Percentiles rank a stretch among this genome's conserved stretches.
Evolutionary conservation across 2,888 invertebrate genomes (phyloP).

Genomic region (Ganaspis brasiliensis): DNA sequence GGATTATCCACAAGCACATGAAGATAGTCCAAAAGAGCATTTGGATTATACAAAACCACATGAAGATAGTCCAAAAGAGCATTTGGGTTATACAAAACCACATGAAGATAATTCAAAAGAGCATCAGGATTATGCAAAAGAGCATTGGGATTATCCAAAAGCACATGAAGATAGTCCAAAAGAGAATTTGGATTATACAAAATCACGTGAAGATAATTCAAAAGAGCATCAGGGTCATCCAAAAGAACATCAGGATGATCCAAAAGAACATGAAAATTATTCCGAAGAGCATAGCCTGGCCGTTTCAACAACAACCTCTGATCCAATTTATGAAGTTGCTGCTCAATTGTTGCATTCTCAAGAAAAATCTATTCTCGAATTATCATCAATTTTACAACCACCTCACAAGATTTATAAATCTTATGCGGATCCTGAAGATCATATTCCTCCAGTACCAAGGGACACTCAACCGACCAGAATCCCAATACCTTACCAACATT

Average conservation of each 20-base stretch:
- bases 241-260: neutral
- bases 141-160: neutral
- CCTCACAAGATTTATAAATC: neutral
- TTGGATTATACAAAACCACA: neutral
- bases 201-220: neutral
- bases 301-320: neutral
- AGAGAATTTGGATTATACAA: neutral
- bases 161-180: neutral
- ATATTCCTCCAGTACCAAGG: neutral
- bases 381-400: slow-evolving; percentile 6
- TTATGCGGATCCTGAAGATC: slow-evolving; percentile 11
- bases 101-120: neutral
- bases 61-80: neutral
- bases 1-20: neutral
- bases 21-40: neutral
- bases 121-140: neutral
- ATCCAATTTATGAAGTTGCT: neutral
- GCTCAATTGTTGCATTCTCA: neutral
- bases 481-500: slow-evolving; percentile 13
- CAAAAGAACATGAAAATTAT: neutral
- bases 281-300: neutral
- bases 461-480: neutral
- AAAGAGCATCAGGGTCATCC: neutral
- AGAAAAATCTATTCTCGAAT: neutral
- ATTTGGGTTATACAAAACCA: neutral